Base-by-base conservation (phyloP, 2,888 invertebrate genomes). In the Podabrus alpinus region DNA sequence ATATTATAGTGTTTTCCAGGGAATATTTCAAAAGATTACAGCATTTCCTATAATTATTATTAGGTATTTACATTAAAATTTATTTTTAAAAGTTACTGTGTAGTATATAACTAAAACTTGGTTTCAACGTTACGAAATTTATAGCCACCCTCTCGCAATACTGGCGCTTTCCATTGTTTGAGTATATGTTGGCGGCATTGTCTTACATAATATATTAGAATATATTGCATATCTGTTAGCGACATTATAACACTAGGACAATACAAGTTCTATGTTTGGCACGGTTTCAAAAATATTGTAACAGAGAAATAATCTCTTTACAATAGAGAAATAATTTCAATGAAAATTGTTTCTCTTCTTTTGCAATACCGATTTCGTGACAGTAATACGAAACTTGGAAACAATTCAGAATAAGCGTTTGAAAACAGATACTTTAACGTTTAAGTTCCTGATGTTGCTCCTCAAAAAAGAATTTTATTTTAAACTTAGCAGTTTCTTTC, bases 221-320 rank as follows among this genome's bases (percentile, higher is more conserved):
- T 76, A 76, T 76, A 76, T 74, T 71, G 74, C 73, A 67, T 81
- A 78, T 82, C 85, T 85, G 85, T 75, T 62, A 61, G 71, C 76
- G 85, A 85, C 85, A 83, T 83, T 81, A 83, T 83, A 84, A 84
- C 84, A 82, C 83, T 85, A 82, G 80, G 78, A 78, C 77, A 79
- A 71, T 75, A 66, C 59, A 73, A 76, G 64, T 62, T 73, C 68
- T 67, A 15, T 68, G 17, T 71, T 71, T 76, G 76, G 76, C 76
- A 69, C 68, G 45, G 61, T 68, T 69, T 74, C 73, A 76, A 62
- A 68, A 76, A 69, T 67, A 64, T 60, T 59, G 75, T 59, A 29
- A 70, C 72, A 69, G 62, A 45, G 45, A 70, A 75, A 70, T 72
- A 72, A 29, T 17, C 45, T 15, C 61, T 62, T 66, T 59, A 64